Evolutionary conservation across 2,888 invertebrate species (phyloP), one percentile per base, ranked within the genome.

Genomic region (Idaea aversata): DNA sequence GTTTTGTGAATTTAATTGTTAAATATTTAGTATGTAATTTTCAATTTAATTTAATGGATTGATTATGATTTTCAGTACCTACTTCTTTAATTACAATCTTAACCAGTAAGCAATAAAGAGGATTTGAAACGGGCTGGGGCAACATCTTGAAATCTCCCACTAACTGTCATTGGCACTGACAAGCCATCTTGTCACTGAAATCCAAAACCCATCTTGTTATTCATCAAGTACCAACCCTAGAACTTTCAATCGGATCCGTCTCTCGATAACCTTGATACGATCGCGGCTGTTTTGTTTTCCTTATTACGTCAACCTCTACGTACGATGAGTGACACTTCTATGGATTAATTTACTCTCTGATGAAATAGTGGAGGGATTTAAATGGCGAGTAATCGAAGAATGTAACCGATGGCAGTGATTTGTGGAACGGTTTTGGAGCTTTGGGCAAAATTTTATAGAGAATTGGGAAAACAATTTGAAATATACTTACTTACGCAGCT

Each of bases 251-350:
- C 57, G 15, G 47, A 34, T 63, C 65, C 62, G 65, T 67, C 63
- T 67, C 67, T 70, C 72, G 70, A 69, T 76, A 78, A 76, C 72
- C 67, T 63, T 67, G 76, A 76, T 77, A 73, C 69, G 73, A 75
- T 74, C 76, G 64, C 72, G 67, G 68, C 70, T 70, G 71, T 75
- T 73, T 74, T 74, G 76, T 77, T 78, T 70, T 76, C 75, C 76
- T 77, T 76, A 73, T 75, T 75, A 67, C 66, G 62, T 66, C 63
- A 59, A 38, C 15, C 58, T 35, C 15, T 62, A 61, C 62, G 57
- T 63, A 57, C 10, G 67, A 64, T 65, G 66, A 70, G 68, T 70
- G 70, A 70, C 69, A 70, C 57, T 65, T 65, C 57, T 64, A 64
- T 59, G 69, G 72, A 69, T 72, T 71, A 68, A 69, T 69, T 67